These are phyloP conservation scores for Holothuria leucospilota DNA, from an alignment of 53 echinoderm and acorn worm species.

Conservation along the genomic window DNA sequence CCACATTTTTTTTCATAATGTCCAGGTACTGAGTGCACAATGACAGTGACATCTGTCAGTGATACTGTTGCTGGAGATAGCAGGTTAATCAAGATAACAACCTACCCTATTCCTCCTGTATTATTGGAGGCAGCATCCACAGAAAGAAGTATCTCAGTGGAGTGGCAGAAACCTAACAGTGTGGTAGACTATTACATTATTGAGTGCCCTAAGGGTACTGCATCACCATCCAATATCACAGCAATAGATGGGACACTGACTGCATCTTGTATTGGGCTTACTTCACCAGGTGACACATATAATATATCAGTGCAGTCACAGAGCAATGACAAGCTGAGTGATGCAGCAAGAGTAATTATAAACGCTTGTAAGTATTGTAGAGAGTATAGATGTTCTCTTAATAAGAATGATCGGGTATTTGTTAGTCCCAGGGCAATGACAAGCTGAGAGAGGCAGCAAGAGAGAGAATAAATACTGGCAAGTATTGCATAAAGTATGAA, in stretches of 20 bases:
- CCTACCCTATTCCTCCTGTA: not conserved
- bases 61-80: not conserved
- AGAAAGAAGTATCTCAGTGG: conserved; percentile 10
- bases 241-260: conserved; percentile 14
- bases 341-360: not conserved
- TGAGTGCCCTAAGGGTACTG: not conserved
- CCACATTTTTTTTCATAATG: too few species aligned
- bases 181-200: conserved; percentile 4
- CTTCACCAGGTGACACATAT: conserved; percentile 59
- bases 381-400: too few species aligned
- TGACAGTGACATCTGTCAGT: not conserved
- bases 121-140: conserved; percentile 8
- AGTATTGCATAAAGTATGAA: too few species aligned
- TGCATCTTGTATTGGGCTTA: conserved; percentile 63
- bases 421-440: too few species aligned
- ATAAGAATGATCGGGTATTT: too few species aligned
- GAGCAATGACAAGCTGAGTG: conserved; percentile 60
- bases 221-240: not conserved
- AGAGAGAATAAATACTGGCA: too few species aligned
- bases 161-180: not conserved
- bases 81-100: not conserved
- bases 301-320: conserved; percentile 56
- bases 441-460: too few species aligned
- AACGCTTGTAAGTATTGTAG: conserved; percentile 10
- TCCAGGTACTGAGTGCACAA: not conserved